Conservation (phyloP, 37 sponge, comb jelly and placozoan species). For the Haliclona indistincta region DNA sequence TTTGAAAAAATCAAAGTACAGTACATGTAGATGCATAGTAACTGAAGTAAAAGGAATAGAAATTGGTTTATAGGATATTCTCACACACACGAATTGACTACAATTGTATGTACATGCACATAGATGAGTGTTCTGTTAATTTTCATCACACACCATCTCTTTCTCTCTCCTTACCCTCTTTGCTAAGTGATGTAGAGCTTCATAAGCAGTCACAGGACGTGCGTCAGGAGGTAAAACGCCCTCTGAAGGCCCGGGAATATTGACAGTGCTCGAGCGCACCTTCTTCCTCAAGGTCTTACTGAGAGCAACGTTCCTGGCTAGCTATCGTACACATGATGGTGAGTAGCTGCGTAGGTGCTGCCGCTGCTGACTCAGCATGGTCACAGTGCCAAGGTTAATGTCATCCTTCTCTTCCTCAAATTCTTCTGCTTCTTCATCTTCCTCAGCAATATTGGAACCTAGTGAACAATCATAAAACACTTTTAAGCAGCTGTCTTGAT, state of each 20-base stretch:
- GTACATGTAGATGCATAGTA: no score
- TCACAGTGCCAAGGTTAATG: constrained; percentile 27
- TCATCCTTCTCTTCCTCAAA: neutral
- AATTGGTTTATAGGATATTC: neutral
- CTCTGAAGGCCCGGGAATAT: constrained; percentile 63
- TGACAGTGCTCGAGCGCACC: constrained; percentile 46
- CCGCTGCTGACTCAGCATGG: constrained; percentile 35
- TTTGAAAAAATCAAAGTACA: no score
- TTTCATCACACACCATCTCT: neutral
- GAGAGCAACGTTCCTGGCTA: neutral
- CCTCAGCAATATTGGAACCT: neutral
- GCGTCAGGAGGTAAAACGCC: constrained; percentile 62
- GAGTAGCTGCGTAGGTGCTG: constrained; percentile 27
- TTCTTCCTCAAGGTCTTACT: constrained; percentile 25
- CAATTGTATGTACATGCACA: neutral
- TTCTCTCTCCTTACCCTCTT: constrained; percentile 34
- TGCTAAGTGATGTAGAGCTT: constrained; percentile 61
- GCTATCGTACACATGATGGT: neutral
- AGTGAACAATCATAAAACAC: no score
- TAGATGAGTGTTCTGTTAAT: neutral
- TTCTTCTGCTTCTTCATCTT: constrained; percentile 1
- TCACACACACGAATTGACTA: neutral
- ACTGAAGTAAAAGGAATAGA: neutral
- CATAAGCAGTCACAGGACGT: constrained; percentile 57
- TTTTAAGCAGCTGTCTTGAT: no score